phyloP scores from a whole-genome alignment of 2,888 invertebrate genomes.

The Clepsis dumicolana region DNA sequence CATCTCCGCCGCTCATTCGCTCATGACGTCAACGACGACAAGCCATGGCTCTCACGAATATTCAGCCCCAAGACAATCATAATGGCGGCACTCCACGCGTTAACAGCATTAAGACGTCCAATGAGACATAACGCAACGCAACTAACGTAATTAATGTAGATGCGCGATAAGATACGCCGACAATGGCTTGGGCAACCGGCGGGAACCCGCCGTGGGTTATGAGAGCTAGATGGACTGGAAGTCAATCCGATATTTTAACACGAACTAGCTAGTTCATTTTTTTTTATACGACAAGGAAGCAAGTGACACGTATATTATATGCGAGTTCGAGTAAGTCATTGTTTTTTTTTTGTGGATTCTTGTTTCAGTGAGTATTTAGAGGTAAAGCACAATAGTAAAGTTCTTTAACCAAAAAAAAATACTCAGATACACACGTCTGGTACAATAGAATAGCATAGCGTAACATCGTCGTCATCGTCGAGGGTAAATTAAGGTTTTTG shows the following conservation, averaged over 20 bases:
- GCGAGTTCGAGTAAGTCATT: no score
- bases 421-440: no score
- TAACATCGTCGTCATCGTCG: no score
- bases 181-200: constrained; percentile 34
- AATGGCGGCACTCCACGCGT: not conserved
- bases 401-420: no score
- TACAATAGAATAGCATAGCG: no score
- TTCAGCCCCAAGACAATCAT: not conserved
- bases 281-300: no score
- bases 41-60: not conserved
- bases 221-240: constrained; percentile 2
- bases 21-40: not conserved
- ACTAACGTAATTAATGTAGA: constrained; percentile 59
- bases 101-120: constrained; percentile 20
- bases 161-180: constrained; percentile 53
- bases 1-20: not conserved
- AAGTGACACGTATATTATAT: no score
- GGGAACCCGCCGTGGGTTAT: constrained; percentile 26
- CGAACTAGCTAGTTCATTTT: not conserved
- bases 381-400: no score
- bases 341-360: no score
- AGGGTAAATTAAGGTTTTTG: no score
- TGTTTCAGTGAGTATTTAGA: no score
- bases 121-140: constrained; percentile 46
- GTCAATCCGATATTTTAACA: not conserved